These are phyloP conservation scores for Petrocephalus microphthalmus DNA, from an alignment of 2,113 vertebrate species.

Conservation along the genomic window DNA sequence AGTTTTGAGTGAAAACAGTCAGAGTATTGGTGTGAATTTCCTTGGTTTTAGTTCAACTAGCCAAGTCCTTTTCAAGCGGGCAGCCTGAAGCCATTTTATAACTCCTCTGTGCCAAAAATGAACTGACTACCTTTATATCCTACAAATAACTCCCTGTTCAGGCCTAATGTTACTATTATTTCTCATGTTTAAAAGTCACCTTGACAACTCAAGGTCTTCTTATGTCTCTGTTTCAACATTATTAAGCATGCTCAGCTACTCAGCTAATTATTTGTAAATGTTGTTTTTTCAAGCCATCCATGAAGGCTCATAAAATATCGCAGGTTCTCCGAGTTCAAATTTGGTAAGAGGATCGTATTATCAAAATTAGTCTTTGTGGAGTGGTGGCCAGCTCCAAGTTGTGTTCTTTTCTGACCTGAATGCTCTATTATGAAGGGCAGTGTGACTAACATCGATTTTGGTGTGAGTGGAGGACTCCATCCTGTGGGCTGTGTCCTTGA, in stretches of 20 bases:
- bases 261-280: background rate
- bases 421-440: background rate
- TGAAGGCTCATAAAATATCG: background rate
- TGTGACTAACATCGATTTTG: background rate
- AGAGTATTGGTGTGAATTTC: background rate
- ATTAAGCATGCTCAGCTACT: background rate
- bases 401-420: background rate
- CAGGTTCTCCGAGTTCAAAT: background rate
- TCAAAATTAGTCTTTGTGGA: background rate
- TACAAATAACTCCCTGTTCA: background rate
- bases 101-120: background rate
- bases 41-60: background rate
- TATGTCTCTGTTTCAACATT: background rate
- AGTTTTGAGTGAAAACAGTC: background rate
- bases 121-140: background rate
- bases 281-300: background rate
- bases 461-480: background rate
- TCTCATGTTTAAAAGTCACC: slow-evolving; percentile 11
- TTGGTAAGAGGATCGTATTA: background rate
- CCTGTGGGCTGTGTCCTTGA: background rate
- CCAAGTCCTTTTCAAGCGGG: background rate
- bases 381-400: background rate
- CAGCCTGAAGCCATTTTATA: background rate
- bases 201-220: background rate
- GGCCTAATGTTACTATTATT: background rate